A percentile compares a stretch with the other conserved stretches of the same genome.
Conservation (phyloP, 2,113 vertebrate species). For the Tonatia bakeri region DNA sequence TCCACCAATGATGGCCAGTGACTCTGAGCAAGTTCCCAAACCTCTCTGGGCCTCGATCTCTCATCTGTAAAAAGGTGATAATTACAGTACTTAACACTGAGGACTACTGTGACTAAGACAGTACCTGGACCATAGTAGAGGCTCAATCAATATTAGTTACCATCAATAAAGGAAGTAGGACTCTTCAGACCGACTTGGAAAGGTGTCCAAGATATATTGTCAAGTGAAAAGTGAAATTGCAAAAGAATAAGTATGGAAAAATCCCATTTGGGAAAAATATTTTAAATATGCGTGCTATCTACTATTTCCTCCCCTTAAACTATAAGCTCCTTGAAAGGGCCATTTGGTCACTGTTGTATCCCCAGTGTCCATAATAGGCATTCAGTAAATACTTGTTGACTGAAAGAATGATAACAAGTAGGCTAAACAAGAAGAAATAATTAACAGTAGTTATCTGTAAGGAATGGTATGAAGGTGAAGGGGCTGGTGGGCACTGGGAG, state of each 20-base stretch:
- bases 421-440: constrained; percentile 1
- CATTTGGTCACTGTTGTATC: background rate
- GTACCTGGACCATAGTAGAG: background rate
- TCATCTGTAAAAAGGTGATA: background rate
- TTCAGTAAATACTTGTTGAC: background rate
- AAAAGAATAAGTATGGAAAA: background rate
- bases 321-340: background rate
- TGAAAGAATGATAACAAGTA: background rate
- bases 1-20: background rate
- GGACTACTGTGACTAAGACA: background rate
- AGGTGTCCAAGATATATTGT: background rate
- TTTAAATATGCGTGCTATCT: background rate
- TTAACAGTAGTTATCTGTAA: background rate
- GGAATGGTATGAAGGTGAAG: background rate
- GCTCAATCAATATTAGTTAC: background rate
- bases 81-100: background rate
- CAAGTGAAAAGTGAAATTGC: background rate
- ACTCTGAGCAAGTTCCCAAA: background rate
- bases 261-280: background rate
- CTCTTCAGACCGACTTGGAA: background rate
- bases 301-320: background rate
- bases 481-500: background rate
- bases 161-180: background rate
- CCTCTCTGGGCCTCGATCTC: background rate
- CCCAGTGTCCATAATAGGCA: background rate